Base-by-base conservation (phyloP, 2,888 invertebrate species). In the Aethes cnicana region DNA sequence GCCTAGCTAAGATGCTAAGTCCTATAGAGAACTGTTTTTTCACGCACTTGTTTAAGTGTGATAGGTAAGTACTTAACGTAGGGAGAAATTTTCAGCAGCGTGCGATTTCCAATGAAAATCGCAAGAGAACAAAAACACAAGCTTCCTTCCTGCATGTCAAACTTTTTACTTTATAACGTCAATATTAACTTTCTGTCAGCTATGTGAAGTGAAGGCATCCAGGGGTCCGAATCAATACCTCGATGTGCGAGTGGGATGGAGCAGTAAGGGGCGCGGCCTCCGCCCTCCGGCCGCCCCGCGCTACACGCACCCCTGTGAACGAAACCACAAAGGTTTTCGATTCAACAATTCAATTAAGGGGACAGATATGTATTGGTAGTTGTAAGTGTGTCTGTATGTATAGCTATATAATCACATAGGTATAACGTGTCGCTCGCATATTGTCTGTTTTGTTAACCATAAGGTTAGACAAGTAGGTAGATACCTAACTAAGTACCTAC, bases 151-250 rank as follows among this genome's bases (percentile, higher is more conserved):
- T 41, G 41, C 17, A 41, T 17, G 16, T 41, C 16, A 25, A 35
- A 12, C 25, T 18, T 25, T 25, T 33, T 12, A 18, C 16, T 25
- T 39, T 26, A 11, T 17, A 21, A 4, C 11, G 33, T 25, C 21
- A 17, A 44, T 48, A 26, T 39, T 39, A 46, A 32, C n/a, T 57
- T 57, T 54, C 41, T 52, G 52, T 54, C 47, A 55, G 56, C 35
- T 48, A 55, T 47, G 59, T 59, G 57, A 42, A 49, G 59, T 59
- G 57, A 42, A 59, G 59, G 62, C 59, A 63, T 63, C 58, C 73
- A 71, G 72, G 77, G 77, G 72, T 69, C 55, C 46, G 64, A 81
- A 82, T 83, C 82, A 80, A 84, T 83, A 74, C 63, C 61, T 69
- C 68, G 63, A 56, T 58, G 75, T 50, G 52, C 63, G 78, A 82